Conservation (phyloP, 2,797 vertebrate genomes). For the Sebastes paucispinis region DNA sequence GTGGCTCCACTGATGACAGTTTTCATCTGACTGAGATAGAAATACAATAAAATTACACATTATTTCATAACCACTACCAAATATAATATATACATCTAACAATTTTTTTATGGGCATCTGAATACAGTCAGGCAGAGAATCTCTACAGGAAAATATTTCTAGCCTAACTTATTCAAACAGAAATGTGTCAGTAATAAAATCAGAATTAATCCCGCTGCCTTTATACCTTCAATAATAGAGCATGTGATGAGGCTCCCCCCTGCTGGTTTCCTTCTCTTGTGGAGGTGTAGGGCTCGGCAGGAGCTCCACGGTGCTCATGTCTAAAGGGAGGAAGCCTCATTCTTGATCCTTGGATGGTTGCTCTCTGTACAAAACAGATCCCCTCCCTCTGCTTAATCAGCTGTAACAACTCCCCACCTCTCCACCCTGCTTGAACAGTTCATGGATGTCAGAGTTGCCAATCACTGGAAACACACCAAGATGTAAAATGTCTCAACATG, state of each 20-base stretch:
- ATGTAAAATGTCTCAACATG: conserved; percentile 4
- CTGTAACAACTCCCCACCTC: conserved; percentile 28
- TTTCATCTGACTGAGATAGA: background rate
- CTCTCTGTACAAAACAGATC: conserved; percentile 36
- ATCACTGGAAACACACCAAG: conserved; percentile 4
- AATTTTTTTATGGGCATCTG: background rate
- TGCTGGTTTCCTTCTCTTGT: conserved; percentile 30
- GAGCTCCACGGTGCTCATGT: conserved; percentile 1
- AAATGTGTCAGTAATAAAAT: conserved; percentile 19
- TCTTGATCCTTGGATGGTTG: conserved; percentile 8
- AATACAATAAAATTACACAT: background rate
- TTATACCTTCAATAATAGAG: conserved; percentile 14
- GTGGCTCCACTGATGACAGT: background rate
- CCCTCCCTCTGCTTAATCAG: conserved; percentile 44
- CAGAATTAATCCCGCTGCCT: background rate
- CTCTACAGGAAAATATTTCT: background rate
- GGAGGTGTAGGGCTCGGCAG: conserved; percentile 47
- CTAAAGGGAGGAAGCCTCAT: conserved; percentile 26
- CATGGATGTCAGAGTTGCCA: conserved; percentile 2
- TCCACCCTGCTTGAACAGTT: background rate
- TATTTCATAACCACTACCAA: conserved; percentile 7
- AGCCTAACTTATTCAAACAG: conserved; percentile 5
- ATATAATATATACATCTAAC: background rate
- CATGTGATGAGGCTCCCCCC: conserved; percentile 43
- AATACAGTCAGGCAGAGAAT: background rate